Conservation (phyloP, 2,888 invertebrate species). For the Sisyra terminalis region DNA sequence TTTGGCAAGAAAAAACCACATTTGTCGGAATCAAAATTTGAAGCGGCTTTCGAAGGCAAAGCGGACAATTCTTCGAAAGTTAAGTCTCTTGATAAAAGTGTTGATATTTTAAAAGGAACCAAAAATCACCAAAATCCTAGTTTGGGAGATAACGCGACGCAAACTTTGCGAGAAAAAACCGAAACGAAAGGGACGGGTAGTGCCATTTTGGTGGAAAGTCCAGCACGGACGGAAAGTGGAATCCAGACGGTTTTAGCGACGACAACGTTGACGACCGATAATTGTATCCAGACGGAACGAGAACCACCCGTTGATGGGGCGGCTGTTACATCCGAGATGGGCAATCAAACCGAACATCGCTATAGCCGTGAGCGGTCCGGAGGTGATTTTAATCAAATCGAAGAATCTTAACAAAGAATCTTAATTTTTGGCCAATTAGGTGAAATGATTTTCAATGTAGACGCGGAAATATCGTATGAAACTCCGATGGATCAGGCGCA, state of each 20-base stretch:
- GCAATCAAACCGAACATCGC: not conserved
- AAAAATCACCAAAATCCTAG: not conserved
- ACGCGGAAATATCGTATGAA: not conserved
- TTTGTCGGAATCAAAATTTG: not conserved
- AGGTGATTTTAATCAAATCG: not conserved
- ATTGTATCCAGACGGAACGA: not conserved
- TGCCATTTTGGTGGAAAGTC: not conserved
- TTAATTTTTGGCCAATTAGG: too few relatives aligned
- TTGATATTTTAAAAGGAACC: not conserved
- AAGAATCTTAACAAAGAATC: too few relatives aligned
- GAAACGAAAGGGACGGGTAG: not conserved
- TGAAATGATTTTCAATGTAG: too few relatives aligned
- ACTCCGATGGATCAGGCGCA: not conserved
- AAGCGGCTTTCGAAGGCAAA: not conserved
- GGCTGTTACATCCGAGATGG: not conserved
- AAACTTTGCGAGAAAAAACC: not conserved
- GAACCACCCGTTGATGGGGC: not conserved
- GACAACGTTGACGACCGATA: not conserved
- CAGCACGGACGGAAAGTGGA: not conserved
- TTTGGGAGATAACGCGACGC: not conserved
- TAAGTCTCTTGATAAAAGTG: not conserved
- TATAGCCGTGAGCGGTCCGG: not conserved
- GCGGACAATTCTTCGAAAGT: not conserved
- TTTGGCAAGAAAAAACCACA: constrained; percentile 1
- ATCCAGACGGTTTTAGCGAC: not conserved